Percentiles rank a stretch among this genome's conserved stretches.
These are phyloP conservation scores for Sarcophaga caerulescens DNA, from an alignment of 2,888 invertebrate species.

Conservation along the genomic window DNA sequence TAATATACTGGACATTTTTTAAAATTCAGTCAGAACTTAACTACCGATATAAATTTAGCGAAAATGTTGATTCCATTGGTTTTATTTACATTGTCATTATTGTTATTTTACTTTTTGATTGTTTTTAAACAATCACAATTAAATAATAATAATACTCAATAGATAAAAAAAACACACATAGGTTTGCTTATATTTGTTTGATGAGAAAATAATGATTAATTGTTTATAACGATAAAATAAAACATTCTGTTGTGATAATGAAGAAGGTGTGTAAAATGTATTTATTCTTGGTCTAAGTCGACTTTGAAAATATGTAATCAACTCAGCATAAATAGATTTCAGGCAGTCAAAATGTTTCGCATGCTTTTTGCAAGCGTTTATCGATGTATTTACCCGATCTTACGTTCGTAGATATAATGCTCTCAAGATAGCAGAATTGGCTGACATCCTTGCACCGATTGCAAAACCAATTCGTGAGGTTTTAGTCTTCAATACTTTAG, in stretches of 20 bases:
- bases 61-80: slow-evolving; percentile 73
- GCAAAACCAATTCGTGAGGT: no score
- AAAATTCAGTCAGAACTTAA: slow-evolving; percentile 24
- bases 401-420: no score
- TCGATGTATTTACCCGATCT: no score
- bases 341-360: no score
- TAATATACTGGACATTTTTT: not conserved
- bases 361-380: no score
- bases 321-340: no score
- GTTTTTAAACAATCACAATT: slow-evolving; percentile 71
- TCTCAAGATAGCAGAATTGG: no score
- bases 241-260: no score
- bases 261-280: not conserved
- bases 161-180: slow-evolving; percentile 37
- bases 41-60: not conserved
- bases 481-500: no score
- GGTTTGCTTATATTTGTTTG: not conserved
- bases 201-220: slow-evolving; percentile 13
- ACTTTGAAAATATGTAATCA: no score
- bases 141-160: slow-evolving; percentile 57
- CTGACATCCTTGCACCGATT: no score
- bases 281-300: no score
- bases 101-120: slow-evolving; percentile 75
- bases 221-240: not conserved
- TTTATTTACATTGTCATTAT: slow-evolving; percentile 74